phyloP scores from a whole-genome alignment of 2,888 invertebrate genomes.

The Coelopa pilipes region DNA sequence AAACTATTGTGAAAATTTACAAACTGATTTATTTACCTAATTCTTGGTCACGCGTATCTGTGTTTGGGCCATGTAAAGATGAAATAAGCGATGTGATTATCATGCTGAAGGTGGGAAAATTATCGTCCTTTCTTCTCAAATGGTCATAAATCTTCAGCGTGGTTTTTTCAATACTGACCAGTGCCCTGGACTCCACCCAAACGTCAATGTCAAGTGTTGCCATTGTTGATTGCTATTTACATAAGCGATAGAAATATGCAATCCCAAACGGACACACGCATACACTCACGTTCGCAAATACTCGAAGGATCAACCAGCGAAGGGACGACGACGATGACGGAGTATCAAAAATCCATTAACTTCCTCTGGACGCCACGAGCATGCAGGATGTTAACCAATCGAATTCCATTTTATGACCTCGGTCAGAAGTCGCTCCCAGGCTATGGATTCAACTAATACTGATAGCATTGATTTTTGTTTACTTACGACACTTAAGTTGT shows the following conservation, averaged over 20 bases:
- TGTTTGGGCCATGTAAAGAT: no score
- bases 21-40: no score
- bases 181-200: conserved; percentile 6
- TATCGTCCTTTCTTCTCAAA: background rate
- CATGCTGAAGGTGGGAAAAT: no score
- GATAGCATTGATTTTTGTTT: conserved; percentile 27
- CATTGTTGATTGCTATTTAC: conserved; percentile 58
- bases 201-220: conserved; percentile 56
- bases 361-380: conserved; percentile 38
- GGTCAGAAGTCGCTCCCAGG: background rate
- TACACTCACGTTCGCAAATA: conserved; percentile 38
- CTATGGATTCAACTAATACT: background rate
- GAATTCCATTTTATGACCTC: background rate
- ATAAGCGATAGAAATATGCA: conserved; percentile 57
- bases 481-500: conserved; percentile 35
- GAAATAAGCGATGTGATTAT: background rate
- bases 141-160: background rate
- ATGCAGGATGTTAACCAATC: background rate
- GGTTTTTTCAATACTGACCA: background rate
- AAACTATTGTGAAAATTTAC: no score
- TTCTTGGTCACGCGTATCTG: no score
- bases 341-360: conserved; percentile 64
- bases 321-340: conserved; percentile 29
- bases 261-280: no score
- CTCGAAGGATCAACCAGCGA: conserved; percentile 30